A percentile compares a stretch with the other conserved stretches of the same genome.
Conservation (phyloP, 2,797 vertebrate species). For the Oreochromis mossambicus region DNA sequence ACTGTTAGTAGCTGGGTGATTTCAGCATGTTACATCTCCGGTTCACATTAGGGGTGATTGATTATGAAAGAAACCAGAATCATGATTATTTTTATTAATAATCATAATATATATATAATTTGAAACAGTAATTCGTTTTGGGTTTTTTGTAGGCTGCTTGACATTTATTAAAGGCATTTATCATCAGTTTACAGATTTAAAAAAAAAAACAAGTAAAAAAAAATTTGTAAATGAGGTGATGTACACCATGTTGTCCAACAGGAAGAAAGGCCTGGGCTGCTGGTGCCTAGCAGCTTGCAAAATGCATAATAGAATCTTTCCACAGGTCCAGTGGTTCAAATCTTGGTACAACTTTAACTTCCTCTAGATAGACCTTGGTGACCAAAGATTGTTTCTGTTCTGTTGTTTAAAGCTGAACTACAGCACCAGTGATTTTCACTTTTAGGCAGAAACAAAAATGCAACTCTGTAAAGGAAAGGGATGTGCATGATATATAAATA, state of each 20-base stretch:
- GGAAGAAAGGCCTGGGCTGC: neutral
- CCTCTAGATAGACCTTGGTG: neutral
- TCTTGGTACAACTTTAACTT: neutral
- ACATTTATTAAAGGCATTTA: neutral
- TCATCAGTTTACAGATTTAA: neutral
- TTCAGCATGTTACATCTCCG: neutral
- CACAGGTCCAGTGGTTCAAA: neutral
- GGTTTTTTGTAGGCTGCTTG: neutral
- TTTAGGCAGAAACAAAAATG: rapidly evolving
- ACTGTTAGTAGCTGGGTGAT: neutral
- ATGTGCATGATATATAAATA: neutral
- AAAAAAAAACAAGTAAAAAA: neutral
- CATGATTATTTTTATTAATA: neutral
- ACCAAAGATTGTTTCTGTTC: neutral
- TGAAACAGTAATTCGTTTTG: rapidly evolving
- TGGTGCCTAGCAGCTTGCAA: neutral
- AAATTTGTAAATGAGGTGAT: neutral
- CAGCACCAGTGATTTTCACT: neutral
- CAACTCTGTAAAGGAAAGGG: rapidly evolving
- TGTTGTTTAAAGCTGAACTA: neutral
- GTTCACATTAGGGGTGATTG: no score
- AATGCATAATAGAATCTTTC: neutral
- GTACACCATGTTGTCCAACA: neutral
- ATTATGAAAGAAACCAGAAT: neutral
- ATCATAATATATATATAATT: neutral